Base-by-base conservation (phyloP, 2,888 invertebrate genomes). In the Watsonalla cultraria region DNA sequence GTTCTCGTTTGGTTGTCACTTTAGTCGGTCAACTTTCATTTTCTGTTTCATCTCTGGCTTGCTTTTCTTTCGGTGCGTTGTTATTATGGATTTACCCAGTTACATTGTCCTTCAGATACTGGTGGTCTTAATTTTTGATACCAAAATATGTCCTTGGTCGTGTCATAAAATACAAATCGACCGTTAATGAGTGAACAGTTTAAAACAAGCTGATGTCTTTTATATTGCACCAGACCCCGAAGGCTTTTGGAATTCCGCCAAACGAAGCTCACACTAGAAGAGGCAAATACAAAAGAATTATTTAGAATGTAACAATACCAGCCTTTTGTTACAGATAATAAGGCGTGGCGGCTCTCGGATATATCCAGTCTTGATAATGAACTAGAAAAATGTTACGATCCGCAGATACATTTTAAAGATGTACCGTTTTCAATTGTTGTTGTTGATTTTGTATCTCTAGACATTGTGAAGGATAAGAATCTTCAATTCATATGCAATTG, bases 231-330 rank as follows among this genome's bases (percentile, higher is more conserved):
- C 63, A 63, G 51, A 54, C 62, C 54, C 58, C 61, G 56, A 63
- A 52, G 60, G 64, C 54, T n/a, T 55, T 70, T 76, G 76, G 74
- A 69, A 54, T 47, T 54, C 47, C 59, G 76, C 74, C 76, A 76
- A 72, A 55, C 56, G 53, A 58, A 58, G 60, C 58, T 59, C 64
- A 62, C 49, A 37, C 49, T 35, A 49, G 49, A 14, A 35, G 49
- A 49, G 63, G 58, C 68, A 62, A 68, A 73, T 68, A 58, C 62
- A 56, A 67, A 65, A 66, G 55, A 65, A 66, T 65, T 62, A 63
- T 65, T 66, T 63, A 62, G 64, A 68, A 65, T 60, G 59, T 53
- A 62, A 70, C 67, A 72, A 68, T 70, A 63, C 64, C 63, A 51
- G 62, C 64, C 65, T 72, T 71, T 69, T 68, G 71, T 72, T 66